Base-by-base conservation (phyloP, 2,888 invertebrate species). In the Eilema sororculum region DNA sequence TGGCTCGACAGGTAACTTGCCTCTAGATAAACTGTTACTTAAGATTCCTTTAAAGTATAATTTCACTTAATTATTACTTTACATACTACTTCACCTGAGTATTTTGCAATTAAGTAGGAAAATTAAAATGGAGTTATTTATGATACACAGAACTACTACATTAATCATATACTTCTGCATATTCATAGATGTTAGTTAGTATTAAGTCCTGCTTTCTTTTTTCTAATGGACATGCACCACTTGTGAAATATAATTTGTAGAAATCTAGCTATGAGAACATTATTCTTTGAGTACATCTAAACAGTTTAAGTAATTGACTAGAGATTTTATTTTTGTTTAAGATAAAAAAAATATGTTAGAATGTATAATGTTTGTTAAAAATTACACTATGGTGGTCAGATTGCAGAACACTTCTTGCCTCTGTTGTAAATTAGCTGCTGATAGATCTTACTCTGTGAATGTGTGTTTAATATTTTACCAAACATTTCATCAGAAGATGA, bases 1-100 rank as follows among this genome's bases (percentile, higher is more conserved):
- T 99, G 99, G 98, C 96, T 99, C 24, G 98, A 99, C 91, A 96
- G 98, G 97, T 97, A 90, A 81, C 84, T n/a, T 46, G 24, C 58
- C 60, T 25, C 33, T 30, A 20, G 24, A 25, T 59, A 28, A 4
- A 25, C 16, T 56, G 22, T 52, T 9, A 52, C 1, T 9, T 22
- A 12, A 33, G 6, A 20, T 61, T 33, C n/a, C 13, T 33, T 37
- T 6, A 61, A n/a, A 22, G 13, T 62, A 62, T 20, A 9, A 24
- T 24, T 62, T 41, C 8, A 41, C 24, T 62, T 41, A 3, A 20
- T 30, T n/a, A 20, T 20, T 3, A 37, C 0, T 61, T 61, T 13
- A n/a, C 12, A 1, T 13, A 61, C 33, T 62, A 9, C 20, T 41
- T 41, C n/a, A 9, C 9, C 41, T 37, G 16, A 62, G 13, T 41